A percentile compares a stretch with the other conserved stretches of the same genome.
These are phyloP conservation scores for Molossus alvarezi DNA, from an alignment of 2,797 vertebrate genomes.

Conservation along the genomic window DNA sequence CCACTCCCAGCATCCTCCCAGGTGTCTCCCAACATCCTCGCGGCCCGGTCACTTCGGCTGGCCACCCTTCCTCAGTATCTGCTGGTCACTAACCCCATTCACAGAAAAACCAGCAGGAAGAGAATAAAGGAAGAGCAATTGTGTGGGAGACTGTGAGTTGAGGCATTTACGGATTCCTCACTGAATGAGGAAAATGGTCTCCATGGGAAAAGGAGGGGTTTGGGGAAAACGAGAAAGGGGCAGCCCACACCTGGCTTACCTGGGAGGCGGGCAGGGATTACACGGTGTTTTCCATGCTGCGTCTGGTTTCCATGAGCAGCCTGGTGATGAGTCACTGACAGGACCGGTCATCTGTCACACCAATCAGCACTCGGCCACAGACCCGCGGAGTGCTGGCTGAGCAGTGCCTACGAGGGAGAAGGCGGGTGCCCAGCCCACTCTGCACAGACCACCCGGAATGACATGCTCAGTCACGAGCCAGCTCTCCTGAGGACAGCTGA, in stretches of 20 bases:
- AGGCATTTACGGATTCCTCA: neutral
- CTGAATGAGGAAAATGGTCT: neutral
- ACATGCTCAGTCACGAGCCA: neutral
- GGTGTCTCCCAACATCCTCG: neutral
- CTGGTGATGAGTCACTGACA: neutral
- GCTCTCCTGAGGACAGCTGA: neutral
- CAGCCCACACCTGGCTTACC: neutral
- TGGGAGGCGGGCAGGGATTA: neutral
- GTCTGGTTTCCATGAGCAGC: slow-evolving; percentile 37
- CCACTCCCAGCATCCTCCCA: neutral
- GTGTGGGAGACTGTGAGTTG: slow-evolving; percentile 52
- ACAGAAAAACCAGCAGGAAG: slow-evolving; percentile 62
- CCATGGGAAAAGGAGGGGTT: no score
- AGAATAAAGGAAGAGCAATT: slow-evolving; percentile 53
- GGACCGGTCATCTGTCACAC: neutral
- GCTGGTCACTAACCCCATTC: slow-evolving; percentile 56
- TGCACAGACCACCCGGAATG: neutral
- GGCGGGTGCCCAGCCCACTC: neutral
- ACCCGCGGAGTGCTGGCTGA: neutral
- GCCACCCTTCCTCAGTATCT: neutral
- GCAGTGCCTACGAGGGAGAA: neutral
- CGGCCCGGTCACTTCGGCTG: neutral
- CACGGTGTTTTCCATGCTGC: neutral
- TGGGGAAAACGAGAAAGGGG: neutral
- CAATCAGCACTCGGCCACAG: neutral